Percentiles rank a stretch among this genome's conserved stretches.
These are phyloP conservation scores for Crocodylus rhombifer DNA, from an alignment of 2,797 vertebrate species.

Conservation along the genomic window DNA sequence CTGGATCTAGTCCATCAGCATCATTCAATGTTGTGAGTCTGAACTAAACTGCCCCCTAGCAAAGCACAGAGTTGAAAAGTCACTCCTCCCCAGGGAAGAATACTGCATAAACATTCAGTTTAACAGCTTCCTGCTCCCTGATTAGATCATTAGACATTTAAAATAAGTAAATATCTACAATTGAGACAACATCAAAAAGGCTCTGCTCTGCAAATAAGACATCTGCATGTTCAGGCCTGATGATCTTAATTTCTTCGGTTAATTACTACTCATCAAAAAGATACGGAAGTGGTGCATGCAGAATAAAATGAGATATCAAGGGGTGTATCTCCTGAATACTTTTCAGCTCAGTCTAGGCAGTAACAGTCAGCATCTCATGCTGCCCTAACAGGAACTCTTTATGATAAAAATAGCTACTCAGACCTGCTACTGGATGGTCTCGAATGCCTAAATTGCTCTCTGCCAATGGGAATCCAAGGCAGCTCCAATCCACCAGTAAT, in stretches of 20 bases:
- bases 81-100: constrained; percentile 63
- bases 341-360: background rate
- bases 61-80: constrained; percentile 62
- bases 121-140: constrained; percentile 65
- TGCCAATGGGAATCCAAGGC: background rate
- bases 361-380: background rate
- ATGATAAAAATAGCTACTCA: background rate
- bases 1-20: constrained; percentile 35
- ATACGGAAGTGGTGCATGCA: constrained; percentile 48
- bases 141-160: constrained; percentile 51
- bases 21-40: constrained; percentile 69
- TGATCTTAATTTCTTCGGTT: constrained; percentile 70
- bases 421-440: constrained; percentile 34
- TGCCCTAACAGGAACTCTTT: constrained; percentile 1
- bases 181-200: constrained; percentile 37
- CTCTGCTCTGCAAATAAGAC: constrained; percentile 61
- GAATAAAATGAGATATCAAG: constrained; percentile 36
- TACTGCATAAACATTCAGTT: constrained; percentile 41
- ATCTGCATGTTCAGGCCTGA: constrained; percentile 24
- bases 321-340: background rate
- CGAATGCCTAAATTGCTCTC: constrained; percentile 21
- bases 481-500: constrained; percentile 16
- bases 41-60: constrained; percentile 67
- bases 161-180: constrained; percentile 69
- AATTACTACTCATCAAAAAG: constrained; percentile 69